Evolutionary conservation across 2,113 vertebrate genomes (phyloP), one percentile per base, ranked within the genome.

Genomic region (Beaufortia kweichowensis): DNA sequence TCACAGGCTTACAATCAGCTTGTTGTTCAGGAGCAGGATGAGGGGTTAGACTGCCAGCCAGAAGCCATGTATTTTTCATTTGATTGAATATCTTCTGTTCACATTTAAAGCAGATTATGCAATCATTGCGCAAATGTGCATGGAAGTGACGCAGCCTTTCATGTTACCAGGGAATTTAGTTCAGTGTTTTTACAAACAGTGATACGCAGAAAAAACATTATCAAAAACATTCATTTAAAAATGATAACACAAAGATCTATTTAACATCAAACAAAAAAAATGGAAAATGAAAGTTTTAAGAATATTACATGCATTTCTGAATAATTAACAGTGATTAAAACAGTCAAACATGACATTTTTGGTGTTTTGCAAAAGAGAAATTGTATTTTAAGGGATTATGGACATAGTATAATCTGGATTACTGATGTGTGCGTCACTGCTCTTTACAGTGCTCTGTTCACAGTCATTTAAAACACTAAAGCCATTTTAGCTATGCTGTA

Each of bases 371-470:
- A 26, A 41, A 41, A 23, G 85, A 87, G 78, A 83, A 87, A 87
- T 33, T 26, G 64, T 83, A 48, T 79, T 88, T 87, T 79, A 83
- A 79, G 79, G 85, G 89, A 87, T 89, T 87, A 86, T 73, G 82
- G 78, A 43, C 82, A 73, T n/a, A 61, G 56, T 79, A 55, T 88
- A 89, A 91, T 88, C 88, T 88, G 87, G 89, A 90, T 91, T 90
- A 91, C 28, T 79, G 78, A 64, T 61, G 66, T 80, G 78, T 87
- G 86, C 84, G 81, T 89, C 88, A 89, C 60, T 82, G 84, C 86
- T 86, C 86, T 89, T 85, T 86, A 81, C 78, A 89, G 85, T 84
- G 84, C 79, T 60, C 24, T 83, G 71, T 85, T 88, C 85, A 81
- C 84, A 85, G 88, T 87, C 75, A 88, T 85, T 85, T 70, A 88